These are phyloP conservation scores for Brachystomella parvula DNA, from an alignment of 1,140 invertebrate genomes.

Conservation along the genomic window DNA sequence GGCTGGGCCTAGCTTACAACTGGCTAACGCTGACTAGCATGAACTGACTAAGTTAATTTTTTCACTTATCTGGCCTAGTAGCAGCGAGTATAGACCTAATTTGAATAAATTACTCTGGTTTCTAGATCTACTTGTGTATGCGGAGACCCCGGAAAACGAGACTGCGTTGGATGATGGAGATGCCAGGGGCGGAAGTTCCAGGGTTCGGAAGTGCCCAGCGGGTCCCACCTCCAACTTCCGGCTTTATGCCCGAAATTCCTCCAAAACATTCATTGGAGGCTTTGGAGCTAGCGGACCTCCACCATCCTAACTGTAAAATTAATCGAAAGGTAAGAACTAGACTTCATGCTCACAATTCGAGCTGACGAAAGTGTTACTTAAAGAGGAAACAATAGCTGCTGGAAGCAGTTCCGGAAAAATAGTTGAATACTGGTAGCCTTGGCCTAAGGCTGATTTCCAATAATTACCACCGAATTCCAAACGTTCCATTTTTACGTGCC, in stretches of 20 bases:
- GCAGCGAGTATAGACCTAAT: too few species aligned
- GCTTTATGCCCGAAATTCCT: conserved; percentile 64
- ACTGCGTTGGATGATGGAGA: conserved; percentile 90
- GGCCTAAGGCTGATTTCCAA: too few species aligned
- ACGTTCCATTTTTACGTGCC: too few species aligned
- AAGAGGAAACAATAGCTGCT: too few species aligned
- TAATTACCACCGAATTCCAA: too few species aligned
- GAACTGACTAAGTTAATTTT: not conserved
- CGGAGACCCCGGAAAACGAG: conserved; percentile 83
- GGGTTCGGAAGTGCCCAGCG: conserved; percentile 33
- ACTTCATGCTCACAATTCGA: not conserved
- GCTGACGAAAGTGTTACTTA: too few species aligned
- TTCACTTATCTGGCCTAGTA: not conserved
- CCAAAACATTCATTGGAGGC: conserved; percentile 64
- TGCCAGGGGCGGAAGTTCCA: conserved; percentile 53
- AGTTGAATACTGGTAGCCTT: too few species aligned
- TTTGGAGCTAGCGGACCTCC: conserved; percentile 87
- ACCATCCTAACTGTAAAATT: conserved; percentile 92
- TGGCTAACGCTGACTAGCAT: too few species aligned
- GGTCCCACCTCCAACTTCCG: conserved; percentile 68
- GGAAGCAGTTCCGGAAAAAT: too few species aligned
- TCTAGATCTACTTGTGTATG: conserved; percentile 64
- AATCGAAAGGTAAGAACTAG: conserved; percentile 76
- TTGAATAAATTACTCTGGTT: not conserved
- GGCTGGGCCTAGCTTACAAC: too few species aligned